Conservation (phyloP, 2,113 vertebrate genomes). For the Callipepla squamata region DNA sequence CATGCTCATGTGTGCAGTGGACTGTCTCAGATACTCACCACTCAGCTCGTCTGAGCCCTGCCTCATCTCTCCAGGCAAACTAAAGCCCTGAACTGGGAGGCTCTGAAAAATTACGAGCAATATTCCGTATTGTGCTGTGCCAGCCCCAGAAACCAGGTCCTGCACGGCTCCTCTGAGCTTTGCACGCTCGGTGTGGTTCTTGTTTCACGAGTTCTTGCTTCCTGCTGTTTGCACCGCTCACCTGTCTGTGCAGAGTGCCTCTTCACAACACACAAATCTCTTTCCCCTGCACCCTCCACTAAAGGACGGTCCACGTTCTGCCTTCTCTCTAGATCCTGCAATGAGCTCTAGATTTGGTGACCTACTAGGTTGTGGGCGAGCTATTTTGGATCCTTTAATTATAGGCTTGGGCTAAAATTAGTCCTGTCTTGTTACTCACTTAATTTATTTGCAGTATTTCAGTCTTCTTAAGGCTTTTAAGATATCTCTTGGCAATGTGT, state of each 20-base stretch:
- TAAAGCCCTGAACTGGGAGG: background rate
- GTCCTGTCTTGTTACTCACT: background rate
- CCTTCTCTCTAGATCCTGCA: background rate
- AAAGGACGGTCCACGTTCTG: background rate
- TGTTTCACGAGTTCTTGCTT: background rate
- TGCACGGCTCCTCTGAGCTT: background rate
- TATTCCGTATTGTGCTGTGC: background rate
- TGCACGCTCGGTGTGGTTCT: background rate
- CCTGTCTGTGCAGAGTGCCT: background rate
- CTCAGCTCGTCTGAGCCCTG: slow-evolving; percentile 35
- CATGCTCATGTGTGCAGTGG: slow-evolving; percentile 37
- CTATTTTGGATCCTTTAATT: background rate
- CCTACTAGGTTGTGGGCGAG: background rate
- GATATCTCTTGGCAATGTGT: background rate
- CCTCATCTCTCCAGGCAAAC: slow-evolving; percentile 25
- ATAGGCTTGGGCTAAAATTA: slow-evolving; percentile 25
- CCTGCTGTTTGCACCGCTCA: background rate
- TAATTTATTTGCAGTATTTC: slow-evolving; percentile 15
- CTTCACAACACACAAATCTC: background rate
- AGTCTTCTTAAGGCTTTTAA: background rate
- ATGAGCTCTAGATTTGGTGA: background rate
- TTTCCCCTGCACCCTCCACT: background rate
- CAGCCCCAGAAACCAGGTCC: background rate
- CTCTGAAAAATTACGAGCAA: background rate
- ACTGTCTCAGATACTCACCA: slow-evolving; percentile 39